Percentiles rank a stretch among this genome's conserved stretches.
Conservation (phyloP, 1,140 invertebrate genomes). For the Drosophila sechellia region DNA sequence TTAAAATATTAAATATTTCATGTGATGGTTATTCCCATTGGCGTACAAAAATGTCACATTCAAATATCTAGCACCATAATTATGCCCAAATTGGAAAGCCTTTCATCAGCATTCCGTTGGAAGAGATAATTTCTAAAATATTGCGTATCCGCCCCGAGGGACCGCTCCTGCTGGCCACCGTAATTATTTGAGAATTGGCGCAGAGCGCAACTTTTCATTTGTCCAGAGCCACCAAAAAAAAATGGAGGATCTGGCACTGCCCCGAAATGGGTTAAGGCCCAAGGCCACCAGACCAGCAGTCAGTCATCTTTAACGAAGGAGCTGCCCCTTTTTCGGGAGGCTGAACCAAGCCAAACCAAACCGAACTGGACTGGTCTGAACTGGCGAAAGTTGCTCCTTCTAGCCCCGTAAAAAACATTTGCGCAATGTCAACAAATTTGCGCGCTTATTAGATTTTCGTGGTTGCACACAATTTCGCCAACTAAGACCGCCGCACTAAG, state of each 20-base stretch:
- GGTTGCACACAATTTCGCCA: conserved; percentile 82
- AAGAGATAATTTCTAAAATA: background rate
- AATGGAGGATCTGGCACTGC: conserved; percentile 20
- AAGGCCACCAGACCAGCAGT: conserved; percentile 29
- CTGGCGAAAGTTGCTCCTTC: conserved; percentile 44
- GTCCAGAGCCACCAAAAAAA: conserved; percentile 5
- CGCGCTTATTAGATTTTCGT: conserved; percentile 83
- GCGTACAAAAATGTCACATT: too few species aligned
- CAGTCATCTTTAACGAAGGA: conserved; percentile 43
- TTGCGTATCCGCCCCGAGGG: background rate
- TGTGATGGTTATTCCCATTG: too few species aligned
- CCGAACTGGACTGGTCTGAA: background rate
- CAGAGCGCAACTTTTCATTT: conserved; percentile 22
- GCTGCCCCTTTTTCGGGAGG: background rate
- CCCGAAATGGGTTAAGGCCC: conserved; percentile 45
- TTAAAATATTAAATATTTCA: too few species aligned
- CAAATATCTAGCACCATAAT: background rate
- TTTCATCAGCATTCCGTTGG: background rate
- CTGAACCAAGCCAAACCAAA: background rate
- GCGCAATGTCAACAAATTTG: conserved; percentile 83
- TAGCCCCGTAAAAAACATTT: conserved; percentile 79
- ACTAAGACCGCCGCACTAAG: conserved; percentile 77
- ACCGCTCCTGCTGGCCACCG: too few species aligned
- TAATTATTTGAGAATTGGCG: conserved; percentile 39
- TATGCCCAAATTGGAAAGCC: background rate